Evolutionary conservation across 2,113 vertebrate species (phyloP).

Genomic region (Gymnobelideus leadbeateri): DNA sequence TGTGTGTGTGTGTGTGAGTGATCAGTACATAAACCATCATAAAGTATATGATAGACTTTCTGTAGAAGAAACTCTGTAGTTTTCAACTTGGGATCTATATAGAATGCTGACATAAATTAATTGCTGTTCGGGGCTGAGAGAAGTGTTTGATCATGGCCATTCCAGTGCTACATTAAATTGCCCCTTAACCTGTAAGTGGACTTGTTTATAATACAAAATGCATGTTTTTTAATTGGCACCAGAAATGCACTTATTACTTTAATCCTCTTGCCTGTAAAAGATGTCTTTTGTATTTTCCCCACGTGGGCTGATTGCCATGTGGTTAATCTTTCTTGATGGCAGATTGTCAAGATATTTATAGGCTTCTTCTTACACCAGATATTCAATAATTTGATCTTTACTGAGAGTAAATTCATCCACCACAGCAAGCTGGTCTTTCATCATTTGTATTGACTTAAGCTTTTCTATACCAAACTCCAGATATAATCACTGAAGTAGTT

Average conservation of each 20-base stretch:
- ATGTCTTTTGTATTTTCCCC: constrained; percentile 61
- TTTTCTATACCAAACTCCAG: not conserved
- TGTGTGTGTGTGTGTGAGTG: not conserved
- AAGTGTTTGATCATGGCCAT: not conserved
- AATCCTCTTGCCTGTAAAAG: constrained; percentile 50
- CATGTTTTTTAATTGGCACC: not conserved
- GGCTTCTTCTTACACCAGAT: constrained; percentile 50
- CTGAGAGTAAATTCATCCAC: not conserved
- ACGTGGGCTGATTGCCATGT: constrained; percentile 29
- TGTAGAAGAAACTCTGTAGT: not conserved
- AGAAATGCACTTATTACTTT: constrained; percentile 35
- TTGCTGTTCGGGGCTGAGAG: not conserved
- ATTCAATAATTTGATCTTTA: constrained; percentile 45
- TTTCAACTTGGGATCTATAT: not conserved
- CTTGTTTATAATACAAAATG: not conserved
- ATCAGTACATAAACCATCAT: not conserved
- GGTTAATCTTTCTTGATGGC: constrained; percentile 61
- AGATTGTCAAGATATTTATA: constrained; percentile 40
- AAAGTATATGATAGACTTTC: not conserved
- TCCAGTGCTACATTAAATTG: not conserved
- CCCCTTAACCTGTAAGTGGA: not conserved
- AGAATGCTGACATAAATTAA: not conserved
- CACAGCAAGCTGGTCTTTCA: not conserved
- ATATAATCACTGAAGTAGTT: not conserved
- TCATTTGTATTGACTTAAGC: not conserved